phyloP scores from a whole-genome alignment of 2,113 vertebrate species.

The Rhadina sibilatrix region DNA sequence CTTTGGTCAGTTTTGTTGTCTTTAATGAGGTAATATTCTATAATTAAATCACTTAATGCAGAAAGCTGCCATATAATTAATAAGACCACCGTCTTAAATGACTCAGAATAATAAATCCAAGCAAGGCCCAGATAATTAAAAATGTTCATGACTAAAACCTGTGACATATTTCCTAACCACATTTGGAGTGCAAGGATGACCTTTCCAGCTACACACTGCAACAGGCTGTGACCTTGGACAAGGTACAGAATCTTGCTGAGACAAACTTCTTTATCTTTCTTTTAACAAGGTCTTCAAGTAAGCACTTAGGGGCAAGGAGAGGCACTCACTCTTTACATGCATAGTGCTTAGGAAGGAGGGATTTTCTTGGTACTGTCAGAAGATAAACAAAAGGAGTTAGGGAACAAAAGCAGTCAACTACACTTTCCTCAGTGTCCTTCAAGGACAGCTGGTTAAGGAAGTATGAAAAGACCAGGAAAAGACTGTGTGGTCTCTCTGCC shows the following conservation, averaged over 20 bases:
- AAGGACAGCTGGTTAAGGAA: neutral
- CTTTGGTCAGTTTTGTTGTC: conserved; percentile 30
- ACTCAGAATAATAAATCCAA: conserved; percentile 21
- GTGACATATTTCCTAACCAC: neutral
- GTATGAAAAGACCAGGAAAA: neutral
- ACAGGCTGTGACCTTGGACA: neutral
- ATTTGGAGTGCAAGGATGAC: neutral
- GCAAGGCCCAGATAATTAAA: neutral
- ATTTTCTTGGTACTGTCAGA: neutral
- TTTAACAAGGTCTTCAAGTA: neutral
- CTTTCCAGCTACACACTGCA: neutral
- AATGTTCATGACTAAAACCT: neutral
- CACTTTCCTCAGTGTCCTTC: neutral
- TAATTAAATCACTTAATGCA: conserved; percentile 13
- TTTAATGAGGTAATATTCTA: conserved; percentile 15
- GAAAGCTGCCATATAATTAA: neutral
- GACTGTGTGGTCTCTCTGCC: neutral
- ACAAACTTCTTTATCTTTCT: neutral
- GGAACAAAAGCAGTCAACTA: neutral
- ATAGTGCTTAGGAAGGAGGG: neutral
- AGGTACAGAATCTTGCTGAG: neutral
- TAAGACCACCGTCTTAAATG: neutral
- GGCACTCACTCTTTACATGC: neutral
- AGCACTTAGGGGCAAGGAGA: neutral
- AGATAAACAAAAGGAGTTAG: neutral